phyloP scores from a whole-genome alignment of 2,888 invertebrate genomes.

The Ypsolopha scabrella region DNA sequence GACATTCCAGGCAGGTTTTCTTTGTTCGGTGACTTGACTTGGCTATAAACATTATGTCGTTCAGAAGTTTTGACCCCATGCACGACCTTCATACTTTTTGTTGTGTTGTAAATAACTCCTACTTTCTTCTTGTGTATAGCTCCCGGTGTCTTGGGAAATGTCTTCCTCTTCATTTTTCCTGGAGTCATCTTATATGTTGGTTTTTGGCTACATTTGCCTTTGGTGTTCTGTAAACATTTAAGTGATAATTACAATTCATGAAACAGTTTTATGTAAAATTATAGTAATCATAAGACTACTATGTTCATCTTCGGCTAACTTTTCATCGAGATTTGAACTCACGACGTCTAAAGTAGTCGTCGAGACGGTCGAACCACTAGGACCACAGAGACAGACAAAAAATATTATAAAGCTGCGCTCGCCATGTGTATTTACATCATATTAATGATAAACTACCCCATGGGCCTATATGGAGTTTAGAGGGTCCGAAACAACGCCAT shows the following conservation, averaged over 20 bases:
- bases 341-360: no score
- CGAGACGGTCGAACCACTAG: no score
- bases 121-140: conserved; percentile 46
- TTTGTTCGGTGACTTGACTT: conserved; percentile 25
- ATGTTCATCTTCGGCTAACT: no score
- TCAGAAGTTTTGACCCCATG: conserved; percentile 30
- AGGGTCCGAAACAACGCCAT: no score
- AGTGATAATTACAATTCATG: background rate
- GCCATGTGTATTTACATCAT: no score
- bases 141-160: conserved; percentile 42
- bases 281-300: no score
- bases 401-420: no score
- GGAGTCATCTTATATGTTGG: conserved; percentile 48
- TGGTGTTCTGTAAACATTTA: conserved; percentile 40
- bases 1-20: conserved; percentile 27
- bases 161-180: conserved; percentile 50
- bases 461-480: no score
- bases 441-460: no score
- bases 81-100: conserved; percentile 34
- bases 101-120: conserved; percentile 35
- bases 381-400: no score
- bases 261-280: no score
- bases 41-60: conserved; percentile 22
- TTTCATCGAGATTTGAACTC: no score
- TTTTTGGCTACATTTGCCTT: conserved; percentile 29